These are phyloP conservation scores for Notiomystis cincta DNA, from an alignment of 2,113 vertebrate species.

Conservation along the genomic window DNA sequence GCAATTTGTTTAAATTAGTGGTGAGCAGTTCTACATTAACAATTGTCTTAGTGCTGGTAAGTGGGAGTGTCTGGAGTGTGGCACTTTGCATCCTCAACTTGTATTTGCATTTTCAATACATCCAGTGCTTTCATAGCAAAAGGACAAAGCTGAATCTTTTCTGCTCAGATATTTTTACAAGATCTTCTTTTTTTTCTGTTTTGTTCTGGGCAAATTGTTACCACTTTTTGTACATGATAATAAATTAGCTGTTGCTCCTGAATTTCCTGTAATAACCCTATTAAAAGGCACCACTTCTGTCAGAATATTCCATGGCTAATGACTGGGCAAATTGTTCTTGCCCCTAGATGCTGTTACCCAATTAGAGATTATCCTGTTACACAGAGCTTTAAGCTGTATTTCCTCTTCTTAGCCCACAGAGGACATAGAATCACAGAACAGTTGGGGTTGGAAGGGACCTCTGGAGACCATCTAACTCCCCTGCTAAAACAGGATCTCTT, in stretches of 20 bases:
- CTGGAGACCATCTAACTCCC: neutral
- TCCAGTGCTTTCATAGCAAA: neutral
- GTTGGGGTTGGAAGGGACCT: neutral
- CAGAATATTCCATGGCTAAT: neutral
- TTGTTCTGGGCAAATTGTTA: neutral
- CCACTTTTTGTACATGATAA: neutral
- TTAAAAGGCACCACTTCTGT: neutral
- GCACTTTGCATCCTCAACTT: neutral
- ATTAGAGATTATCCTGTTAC: neutral
- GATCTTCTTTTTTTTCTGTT: neutral
- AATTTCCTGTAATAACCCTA: neutral
- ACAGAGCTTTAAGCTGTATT: neutral
- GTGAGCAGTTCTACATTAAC: neutral
- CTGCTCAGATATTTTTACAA: neutral
- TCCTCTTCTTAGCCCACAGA: neutral
- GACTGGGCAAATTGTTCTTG: neutral
- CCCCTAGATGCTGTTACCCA: neutral
- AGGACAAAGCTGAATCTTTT: neutral
- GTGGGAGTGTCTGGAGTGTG: neutral
- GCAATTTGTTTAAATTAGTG: slow-evolving; percentile 8
- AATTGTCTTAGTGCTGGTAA: neutral
- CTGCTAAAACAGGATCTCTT: neutral
- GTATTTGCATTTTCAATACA: neutral
- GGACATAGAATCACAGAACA: neutral
- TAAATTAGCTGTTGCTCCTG: neutral